Base-by-base conservation (phyloP, 37 sponge, comb jelly and placozoan genomes). In the Ephydatia muelleri region DNA sequence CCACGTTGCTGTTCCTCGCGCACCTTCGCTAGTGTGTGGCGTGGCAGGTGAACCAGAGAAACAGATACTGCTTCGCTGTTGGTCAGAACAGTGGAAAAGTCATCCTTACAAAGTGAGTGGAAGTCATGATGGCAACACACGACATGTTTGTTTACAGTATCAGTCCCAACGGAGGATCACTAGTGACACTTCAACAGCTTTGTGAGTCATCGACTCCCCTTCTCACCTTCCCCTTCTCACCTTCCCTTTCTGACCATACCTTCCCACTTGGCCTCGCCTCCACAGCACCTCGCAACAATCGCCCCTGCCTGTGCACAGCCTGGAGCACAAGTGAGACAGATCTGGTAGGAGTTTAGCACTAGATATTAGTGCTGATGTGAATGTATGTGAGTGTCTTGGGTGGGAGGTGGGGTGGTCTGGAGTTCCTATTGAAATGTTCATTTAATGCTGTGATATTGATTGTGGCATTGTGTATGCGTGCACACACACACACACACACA, bases 41-140 rank as follows among this genome's bases (percentile, higher is more conserved):
- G 2, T 92, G 92, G 92, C 88, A 85, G 66, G n/a, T 75, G 22
- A 80, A 67, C 27, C 49, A 48, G 1, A 73, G 36, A 1, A 35
- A 35, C 26, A 85, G 83, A 5, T 80, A 88, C 36, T 75, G 35
- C 43, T 92, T 92, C 77, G 92, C 92, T 28, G 73, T 92, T 3
- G 88, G 88, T 12, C 85, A 84, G 38, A 75, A 76, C 69, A 84
- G 84, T 65, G 92, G 92, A 26, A 84, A 85, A 71, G 85, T 88
- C 19, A 23, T 84, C 31, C 72, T 92, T 5, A 35, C 75, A 25
- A 49, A 71, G 81, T 87, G 30, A 69, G 48, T 38, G 22, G 38
- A n/a, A n/a, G n/a, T n/a, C n/a, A n/a, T n/a, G n/a, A n/a, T n/a
- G n/a, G n/a, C n/a, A n/a, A n/a, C n/a, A n/a, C n/a, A n/a, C n/a